Percentiles rank a stretch among this genome's conserved stretches.
Evolutionary conservation across 2,888 invertebrate genomes (phyloP).

Genomic region (Nomada fucata): DNA sequence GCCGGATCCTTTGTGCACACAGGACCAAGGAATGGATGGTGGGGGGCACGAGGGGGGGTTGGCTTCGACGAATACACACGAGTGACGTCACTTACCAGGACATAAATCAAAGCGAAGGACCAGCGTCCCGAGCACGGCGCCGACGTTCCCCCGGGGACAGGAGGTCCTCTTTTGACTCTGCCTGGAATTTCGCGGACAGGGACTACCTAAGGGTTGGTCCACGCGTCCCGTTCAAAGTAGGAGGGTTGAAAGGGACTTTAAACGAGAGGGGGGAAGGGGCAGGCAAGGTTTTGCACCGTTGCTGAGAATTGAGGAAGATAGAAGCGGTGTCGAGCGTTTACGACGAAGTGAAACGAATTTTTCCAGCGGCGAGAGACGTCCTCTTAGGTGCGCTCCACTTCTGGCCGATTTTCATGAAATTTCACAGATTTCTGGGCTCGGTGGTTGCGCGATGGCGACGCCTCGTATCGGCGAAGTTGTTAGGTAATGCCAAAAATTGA

Average conservation of each 20-base stretch:
- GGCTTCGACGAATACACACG: conserved; percentile 77
- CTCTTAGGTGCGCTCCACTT: not conserved
- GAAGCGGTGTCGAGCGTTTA: conserved; percentile 14
- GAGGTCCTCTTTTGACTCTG: conserved; percentile 62
- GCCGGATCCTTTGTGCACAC: conserved; percentile 83
- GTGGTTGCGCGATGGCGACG: too few relatives aligned
- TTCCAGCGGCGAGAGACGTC: not conserved
- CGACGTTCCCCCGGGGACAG: conserved; percentile 75
- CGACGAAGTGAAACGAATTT: conserved; percentile 11
- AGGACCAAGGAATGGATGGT: conserved; percentile 38
- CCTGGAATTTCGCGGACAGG: conserved; percentile 52
- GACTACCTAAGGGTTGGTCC: conserved; percentile 31
- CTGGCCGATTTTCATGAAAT: not conserved
- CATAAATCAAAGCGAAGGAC: conserved; percentile 84
- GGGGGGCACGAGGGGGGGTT: not conserved
- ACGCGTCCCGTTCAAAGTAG: conserved; percentile 14
- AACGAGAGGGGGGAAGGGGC: conserved; percentile 4
- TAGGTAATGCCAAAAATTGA: too few relatives aligned
- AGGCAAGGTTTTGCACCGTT: conserved; percentile 25
- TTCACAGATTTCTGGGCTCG: not conserved
- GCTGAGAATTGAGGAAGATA: conserved; percentile 28
- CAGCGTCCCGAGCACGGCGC: conserved; percentile 77
- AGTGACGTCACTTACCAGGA: conserved; percentile 84
- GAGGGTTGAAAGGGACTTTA: conserved; percentile 28
- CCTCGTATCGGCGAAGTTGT: too few relatives aligned